Conservation (phyloP, 1,140 invertebrate species). For the Mycetomoellerius zeteki region DNA sequence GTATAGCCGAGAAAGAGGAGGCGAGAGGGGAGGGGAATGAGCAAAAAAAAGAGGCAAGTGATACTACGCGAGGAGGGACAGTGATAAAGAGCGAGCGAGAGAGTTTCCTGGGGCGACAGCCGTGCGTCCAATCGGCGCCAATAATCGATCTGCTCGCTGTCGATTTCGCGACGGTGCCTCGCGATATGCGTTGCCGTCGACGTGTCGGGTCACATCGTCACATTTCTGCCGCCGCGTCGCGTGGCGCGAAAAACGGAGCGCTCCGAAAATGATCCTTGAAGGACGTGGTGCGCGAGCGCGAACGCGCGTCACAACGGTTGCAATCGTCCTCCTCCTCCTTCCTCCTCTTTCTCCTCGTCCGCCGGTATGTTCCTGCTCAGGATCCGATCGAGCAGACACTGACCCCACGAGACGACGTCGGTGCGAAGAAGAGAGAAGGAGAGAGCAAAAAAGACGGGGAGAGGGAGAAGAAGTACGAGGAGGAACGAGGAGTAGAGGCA, state of each 20-base stretch:
- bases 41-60: constrained; percentile 36
- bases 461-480: constrained; percentile 61
- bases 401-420: constrained; percentile 81
- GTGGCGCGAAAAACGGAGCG: constrained; percentile 54
- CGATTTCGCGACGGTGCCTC: constrained; percentile 36
- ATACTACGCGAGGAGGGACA: constrained; percentile 60
- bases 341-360: constrained; percentile 60
- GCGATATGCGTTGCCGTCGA: background rate
- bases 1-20: background rate
- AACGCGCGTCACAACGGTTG: constrained; percentile 31
- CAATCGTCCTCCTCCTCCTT: constrained; percentile 70
- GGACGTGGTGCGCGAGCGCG: constrained; percentile 23
- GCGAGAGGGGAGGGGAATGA: background rate
- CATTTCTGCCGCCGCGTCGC: background rate
- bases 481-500: constrained; percentile 26
- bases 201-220: constrained; percentile 1
- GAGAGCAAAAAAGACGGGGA: constrained; percentile 11
- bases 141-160: constrained; percentile 47
- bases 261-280: constrained; percentile 5
- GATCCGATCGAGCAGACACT: constrained; percentile 84
- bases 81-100: constrained; percentile 62
- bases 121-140: background rate
- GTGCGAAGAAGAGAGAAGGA: constrained; percentile 52
- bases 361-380: constrained; percentile 81
- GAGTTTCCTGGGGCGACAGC: constrained; percentile 55